Conservation (phyloP, 2,113 vertebrate species). For the Alexandromys fortis region DNA sequence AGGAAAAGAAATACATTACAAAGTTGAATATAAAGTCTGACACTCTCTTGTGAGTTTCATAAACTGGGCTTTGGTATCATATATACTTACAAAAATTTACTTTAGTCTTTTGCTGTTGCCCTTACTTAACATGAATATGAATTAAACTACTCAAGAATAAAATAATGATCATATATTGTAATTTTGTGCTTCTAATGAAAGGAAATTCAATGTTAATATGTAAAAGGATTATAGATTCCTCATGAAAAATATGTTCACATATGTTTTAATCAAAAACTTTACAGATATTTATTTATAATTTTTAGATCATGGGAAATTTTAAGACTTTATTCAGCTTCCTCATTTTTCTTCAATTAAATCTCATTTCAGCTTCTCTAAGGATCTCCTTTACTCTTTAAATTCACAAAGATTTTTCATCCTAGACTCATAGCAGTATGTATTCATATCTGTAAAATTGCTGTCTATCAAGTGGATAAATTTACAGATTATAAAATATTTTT, state of each 20-base stretch:
- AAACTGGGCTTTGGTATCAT: background rate
- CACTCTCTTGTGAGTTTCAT: background rate
- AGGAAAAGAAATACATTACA: background rate
- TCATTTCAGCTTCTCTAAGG: conserved; percentile 58
- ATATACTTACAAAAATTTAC: background rate
- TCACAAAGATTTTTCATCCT: conserved; percentile 33
- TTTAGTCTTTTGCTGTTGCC: background rate
- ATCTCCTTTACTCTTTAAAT: background rate
- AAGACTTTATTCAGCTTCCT: background rate
- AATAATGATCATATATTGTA: background rate
- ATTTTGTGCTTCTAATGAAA: background rate
- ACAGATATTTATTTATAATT: background rate
- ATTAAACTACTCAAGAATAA: conserved; percentile 3
- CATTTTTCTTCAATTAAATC: conserved; percentile 60
- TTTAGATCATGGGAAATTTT: background rate
- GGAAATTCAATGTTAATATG: background rate
- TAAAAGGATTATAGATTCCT: conserved; percentile 14
- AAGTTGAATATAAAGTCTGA: background rate
- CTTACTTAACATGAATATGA: background rate
- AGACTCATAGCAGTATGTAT: background rate
- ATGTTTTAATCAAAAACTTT: conserved; percentile 28
- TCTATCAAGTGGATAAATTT: conserved; percentile 50
- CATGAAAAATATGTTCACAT: background rate
- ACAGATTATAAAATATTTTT: background rate
- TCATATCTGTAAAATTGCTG: background rate